Base-by-base conservation (phyloP, 2,888 invertebrate species). In the Caenorhabditis becei region DNA sequence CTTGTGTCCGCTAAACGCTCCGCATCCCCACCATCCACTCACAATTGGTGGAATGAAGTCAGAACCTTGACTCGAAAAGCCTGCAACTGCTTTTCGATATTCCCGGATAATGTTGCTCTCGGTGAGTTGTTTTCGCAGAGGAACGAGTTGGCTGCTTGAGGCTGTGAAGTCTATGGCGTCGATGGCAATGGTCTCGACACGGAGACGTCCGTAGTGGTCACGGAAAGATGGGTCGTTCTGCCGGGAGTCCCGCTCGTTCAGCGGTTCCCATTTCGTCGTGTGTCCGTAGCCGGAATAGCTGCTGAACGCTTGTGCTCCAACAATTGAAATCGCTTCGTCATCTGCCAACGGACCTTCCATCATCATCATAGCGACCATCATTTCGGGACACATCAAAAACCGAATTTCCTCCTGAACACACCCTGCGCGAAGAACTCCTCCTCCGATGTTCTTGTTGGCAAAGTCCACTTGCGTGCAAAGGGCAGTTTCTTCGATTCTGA, bases 361-460 rank as follows among this genome's bases (percentile, higher is more conserved):
- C 5, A 98, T 93, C 92, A 96, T 94, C 1, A n/a, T n/a, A n/a
- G 96, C 94, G 5, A 96, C 92, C 83, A 99, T 93, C 89, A 97
- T 93, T 92, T 98, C 98, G 0, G 98, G 98, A 91, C 96, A 96
- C 84, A 97, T 95, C n/a, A 96, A 94, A 91, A 97, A 98, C 59
- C 97, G 93, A 85, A 99, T 98, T 93, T 99, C 98, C 92, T 99
- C 98, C 92, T 90, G 79, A 0, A 98, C 97, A 91, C 95, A 95
- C 0, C 98, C 98, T 80, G 94, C 93, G 0, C 95, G 94, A 20
- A 98, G 92, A 1, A 97, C 97, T 0, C 97, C 97, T 1, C 97
- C 97, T 0, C 98, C 98, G 11, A 97, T 93, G 91, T 93, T 87
- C 94, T 95, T 96, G 92, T 97, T 97, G 35, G 97, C 97, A 93